phyloP scores from a whole-genome alignment of 2,797 vertebrate species.

The Smutsia temminckii region DNA sequence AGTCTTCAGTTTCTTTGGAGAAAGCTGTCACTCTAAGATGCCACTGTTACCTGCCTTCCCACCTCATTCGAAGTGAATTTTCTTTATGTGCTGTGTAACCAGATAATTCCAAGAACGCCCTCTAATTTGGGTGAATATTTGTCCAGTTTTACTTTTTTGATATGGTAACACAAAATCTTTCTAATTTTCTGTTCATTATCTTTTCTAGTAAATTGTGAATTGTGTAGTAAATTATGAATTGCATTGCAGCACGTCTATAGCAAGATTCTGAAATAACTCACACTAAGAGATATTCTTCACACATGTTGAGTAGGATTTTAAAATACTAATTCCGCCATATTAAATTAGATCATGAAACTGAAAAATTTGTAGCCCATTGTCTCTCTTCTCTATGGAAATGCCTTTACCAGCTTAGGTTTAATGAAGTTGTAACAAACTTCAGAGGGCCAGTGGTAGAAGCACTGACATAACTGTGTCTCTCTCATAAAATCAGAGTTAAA shows the following conservation, averaged over 20 bases:
- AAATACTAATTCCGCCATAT: background rate
- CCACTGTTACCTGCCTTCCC: background rate
- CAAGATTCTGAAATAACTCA: background rate
- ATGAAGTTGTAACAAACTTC: background rate
- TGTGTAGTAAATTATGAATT: background rate
- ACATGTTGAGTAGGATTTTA: background rate
- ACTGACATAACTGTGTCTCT: background rate
- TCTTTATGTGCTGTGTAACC: background rate
- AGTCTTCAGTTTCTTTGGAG: background rate
- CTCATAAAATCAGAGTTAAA: background rate
- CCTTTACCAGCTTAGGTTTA: background rate
- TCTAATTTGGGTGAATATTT: background rate
- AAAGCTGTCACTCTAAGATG: background rate
- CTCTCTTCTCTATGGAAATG: background rate
- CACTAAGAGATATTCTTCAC: background rate
- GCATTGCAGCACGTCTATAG: background rate
- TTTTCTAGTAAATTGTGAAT: background rate
- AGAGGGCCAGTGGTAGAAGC: background rate
- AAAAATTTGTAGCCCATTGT: background rate
- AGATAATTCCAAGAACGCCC: background rate
- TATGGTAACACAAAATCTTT: background rate
- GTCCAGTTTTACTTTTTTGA: background rate
- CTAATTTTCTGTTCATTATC: background rate
- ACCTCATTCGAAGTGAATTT: background rate
- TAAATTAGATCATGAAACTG: background rate